phyloP scores from a whole-genome alignment of 1,140 invertebrate genomes.

The Neodiprion pinetum region DNA sequence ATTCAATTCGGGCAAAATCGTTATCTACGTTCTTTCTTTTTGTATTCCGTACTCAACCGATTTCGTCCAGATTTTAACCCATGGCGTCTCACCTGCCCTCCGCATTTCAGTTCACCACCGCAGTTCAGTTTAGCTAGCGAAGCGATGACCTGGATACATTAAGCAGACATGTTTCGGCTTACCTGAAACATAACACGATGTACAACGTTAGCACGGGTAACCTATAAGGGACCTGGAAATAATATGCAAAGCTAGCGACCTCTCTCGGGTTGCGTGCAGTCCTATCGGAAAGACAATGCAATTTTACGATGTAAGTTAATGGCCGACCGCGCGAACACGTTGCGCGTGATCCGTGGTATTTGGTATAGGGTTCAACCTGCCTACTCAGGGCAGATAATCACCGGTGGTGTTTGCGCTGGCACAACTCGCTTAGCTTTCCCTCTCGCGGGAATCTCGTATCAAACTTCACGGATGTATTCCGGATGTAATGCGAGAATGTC shows the following conservation, averaged over 20 bases:
- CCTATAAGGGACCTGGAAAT: slow-evolving; percentile 36
- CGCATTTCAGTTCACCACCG: not conserved
- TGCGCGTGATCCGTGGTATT: slow-evolving; percentile 56
- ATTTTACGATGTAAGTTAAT: slow-evolving; percentile 36
- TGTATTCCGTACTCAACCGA: not conserved
- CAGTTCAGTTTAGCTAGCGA: not conserved
- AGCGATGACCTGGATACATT: slow-evolving; percentile 34
- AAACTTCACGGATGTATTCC: not conserved
- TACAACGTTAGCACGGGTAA: slow-evolving; percentile 9
- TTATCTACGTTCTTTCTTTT: not conserved
- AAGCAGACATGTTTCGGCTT: slow-evolving; percentile 32
- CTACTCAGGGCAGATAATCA: slow-evolving; percentile 48
- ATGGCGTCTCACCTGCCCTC: not conserved
- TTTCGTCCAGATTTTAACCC: not conserved
- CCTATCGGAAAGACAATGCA: slow-evolving; percentile 57
- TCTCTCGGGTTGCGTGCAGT: slow-evolving; percentile 26
- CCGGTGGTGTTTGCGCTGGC: slow-evolving; percentile 33
- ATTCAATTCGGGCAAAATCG: not conserved
- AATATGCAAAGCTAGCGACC: slow-evolving; percentile 36
- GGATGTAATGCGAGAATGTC: too few relatives aligned
- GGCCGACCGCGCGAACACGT: slow-evolving; percentile 43
- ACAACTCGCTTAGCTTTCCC: slow-evolving; percentile 47
- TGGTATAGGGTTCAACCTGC: slow-evolving; percentile 46
- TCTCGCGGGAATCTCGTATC: slow-evolving; percentile 44
- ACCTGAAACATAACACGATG: slow-evolving; percentile 18